Percentiles rank a stretch among this genome's conserved stretches.
Conservation (phyloP, 1,140 invertebrate genomes). For the Eriosoma lanigerum region DNA sequence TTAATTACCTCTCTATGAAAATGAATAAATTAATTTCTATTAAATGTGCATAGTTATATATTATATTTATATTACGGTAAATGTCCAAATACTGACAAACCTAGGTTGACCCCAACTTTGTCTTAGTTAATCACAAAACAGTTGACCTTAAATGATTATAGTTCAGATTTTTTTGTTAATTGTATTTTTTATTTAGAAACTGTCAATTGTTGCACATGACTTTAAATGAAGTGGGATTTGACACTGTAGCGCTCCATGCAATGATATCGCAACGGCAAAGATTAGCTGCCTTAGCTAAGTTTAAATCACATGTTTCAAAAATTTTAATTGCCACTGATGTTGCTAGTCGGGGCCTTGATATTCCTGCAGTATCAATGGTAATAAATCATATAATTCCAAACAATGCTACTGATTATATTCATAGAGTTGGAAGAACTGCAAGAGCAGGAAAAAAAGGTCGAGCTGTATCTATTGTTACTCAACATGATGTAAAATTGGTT, state of each 20-base stretch:
- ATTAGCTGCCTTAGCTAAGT: conserved; percentile 74
- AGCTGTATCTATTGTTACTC: conserved; percentile 88
- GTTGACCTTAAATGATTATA: too few species aligned
- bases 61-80: neutral
- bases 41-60: too few species aligned
- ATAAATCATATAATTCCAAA: conserved; percentile 92
- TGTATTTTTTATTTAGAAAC: conserved; percentile 66
- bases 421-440: conserved; percentile 94
- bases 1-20: too few species aligned
- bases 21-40: too few species aligned
- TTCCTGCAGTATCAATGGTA: conserved; percentile 86
- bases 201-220: conserved; percentile 85
- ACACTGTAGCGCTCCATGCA: conserved; percentile 83
- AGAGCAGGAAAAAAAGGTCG: conserved; percentile 83
- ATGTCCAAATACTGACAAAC: too few species aligned
- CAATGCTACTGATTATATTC: conserved; percentile 91
- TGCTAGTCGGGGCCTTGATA: conserved; percentile 88
- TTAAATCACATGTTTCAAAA: conserved; percentile 80
- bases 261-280: conserved; percentile 83
- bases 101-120: too few species aligned
- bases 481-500: conserved; percentile 84
- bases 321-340: conserved; percentile 96
- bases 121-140: too few species aligned
- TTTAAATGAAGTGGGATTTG: conserved; percentile 80
- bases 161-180: too few species aligned